Conservation (phyloP, 2,888 invertebrate genomes). For the Clitarchus hookeri region DNA sequence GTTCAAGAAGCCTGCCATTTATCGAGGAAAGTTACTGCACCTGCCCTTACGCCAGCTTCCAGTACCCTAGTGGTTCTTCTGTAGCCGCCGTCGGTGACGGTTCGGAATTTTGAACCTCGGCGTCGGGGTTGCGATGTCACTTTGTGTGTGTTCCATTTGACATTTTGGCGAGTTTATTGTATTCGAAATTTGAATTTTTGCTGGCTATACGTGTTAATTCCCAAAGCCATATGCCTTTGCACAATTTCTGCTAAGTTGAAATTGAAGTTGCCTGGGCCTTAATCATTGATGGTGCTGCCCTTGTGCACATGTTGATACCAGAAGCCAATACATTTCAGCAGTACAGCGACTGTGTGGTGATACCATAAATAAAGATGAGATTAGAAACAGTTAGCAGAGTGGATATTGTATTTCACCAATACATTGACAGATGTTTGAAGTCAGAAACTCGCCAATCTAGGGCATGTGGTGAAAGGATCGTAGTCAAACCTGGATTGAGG, state of each 20-base stretch:
- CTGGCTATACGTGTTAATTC: too few species aligned
- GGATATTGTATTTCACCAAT: conserved; percentile 12
- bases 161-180: too few species aligned
- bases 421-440: conserved; percentile 15
- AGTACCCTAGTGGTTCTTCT: too few species aligned
- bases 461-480: conserved; percentile 11
- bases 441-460: not conserved
- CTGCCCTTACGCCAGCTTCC: not conserved
- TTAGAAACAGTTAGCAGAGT: not conserved
- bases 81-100: too few species aligned
- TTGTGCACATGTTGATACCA: conserved; percentile 4
- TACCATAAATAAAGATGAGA: conserved; percentile 12
- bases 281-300: conserved; percentile 28
- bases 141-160: too few species aligned
- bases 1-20: conserved; percentile 12
- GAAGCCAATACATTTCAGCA: not conserved
- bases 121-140: too few species aligned
- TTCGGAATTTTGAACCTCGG: too few species aligned
- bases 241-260: too few species aligned
- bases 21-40: not conserved
- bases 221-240: too few species aligned
- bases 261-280: too few species aligned
- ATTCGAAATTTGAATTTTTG: too few species aligned
- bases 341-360: conserved; percentile 8
- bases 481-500: not conserved